Evolutionary conservation across 2,113 vertebrate genomes (phyloP).

Genomic region (Malurus elegans): DNA sequence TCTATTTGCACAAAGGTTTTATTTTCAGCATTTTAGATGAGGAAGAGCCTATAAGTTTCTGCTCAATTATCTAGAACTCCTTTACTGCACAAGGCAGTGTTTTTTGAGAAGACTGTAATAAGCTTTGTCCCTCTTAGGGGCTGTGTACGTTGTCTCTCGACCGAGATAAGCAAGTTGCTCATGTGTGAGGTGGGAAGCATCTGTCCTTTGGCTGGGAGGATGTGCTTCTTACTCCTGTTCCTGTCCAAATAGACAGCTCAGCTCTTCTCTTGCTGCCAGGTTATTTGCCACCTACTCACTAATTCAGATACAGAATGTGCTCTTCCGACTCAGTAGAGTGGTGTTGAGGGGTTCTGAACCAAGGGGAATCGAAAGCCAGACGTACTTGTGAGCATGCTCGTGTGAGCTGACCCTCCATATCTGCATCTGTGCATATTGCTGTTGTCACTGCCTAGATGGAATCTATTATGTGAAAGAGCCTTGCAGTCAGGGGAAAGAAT

Average conservation of each 20-base stretch:
- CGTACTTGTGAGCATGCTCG: accelerated
- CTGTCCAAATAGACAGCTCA: background rate
- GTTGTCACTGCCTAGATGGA: accelerated
- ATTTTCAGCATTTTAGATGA: background rate
- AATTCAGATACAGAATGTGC: background rate
- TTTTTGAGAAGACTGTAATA: background rate
- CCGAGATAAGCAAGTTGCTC: background rate
- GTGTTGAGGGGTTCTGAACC: background rate
- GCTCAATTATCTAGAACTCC: background rate
- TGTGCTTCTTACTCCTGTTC: too few species aligned
- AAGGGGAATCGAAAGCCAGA: background rate
- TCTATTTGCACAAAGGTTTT: background rate
- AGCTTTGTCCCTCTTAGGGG: background rate
- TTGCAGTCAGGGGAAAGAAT: background rate
- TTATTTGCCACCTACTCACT: background rate
- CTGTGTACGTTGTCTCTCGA: background rate
- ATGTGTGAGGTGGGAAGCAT: background rate
- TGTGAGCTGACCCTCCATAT: accelerated
- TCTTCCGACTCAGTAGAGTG: background rate
- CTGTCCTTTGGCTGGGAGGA: background rate
- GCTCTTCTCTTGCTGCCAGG: accelerated
- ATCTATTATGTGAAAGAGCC: background rate
- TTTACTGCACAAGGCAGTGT: background rate
- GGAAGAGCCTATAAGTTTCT: background rate
- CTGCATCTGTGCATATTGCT: accelerated